These are phyloP conservation scores for Arion vulgaris DNA, from an alignment of 1,140 invertebrate species.

Conservation along the genomic window DNA sequence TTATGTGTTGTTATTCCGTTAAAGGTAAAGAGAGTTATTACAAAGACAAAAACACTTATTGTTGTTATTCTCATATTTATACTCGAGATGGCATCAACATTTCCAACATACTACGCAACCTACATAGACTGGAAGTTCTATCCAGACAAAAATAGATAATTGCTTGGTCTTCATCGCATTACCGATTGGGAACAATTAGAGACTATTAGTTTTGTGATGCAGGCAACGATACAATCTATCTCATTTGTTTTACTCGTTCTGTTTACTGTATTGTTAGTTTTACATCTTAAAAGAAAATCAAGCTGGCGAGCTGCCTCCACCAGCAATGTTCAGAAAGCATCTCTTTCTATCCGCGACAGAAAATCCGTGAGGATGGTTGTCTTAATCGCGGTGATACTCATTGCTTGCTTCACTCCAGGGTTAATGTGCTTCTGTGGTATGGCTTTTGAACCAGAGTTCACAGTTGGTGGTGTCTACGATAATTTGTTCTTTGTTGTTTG, in stretches of 20 bases:
- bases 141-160: background rate
- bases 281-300: background rate
- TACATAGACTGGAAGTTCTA: constrained; percentile 2
- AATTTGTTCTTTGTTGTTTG: background rate
- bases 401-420: constrained; percentile 8
- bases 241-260: background rate
- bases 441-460: background rate
- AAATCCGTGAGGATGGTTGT: background rate
- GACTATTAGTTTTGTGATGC: background rate
- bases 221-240: background rate
- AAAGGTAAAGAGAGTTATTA: constrained; percentile 1
- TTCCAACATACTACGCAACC: background rate
- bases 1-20: constrained; percentile 3
- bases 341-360: background rate
- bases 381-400: background rate
- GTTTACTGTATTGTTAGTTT: background rate
- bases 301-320: background rate
- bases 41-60: background rate
- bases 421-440: background rate
- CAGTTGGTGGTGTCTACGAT: background rate
- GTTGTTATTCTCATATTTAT: background rate
- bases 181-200: background rate
- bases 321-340: background rate
- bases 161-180: background rate
- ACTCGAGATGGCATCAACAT: background rate